Conservation (phyloP, 2,797 vertebrate species). For the Platyrinchus mystaceus region DNA sequence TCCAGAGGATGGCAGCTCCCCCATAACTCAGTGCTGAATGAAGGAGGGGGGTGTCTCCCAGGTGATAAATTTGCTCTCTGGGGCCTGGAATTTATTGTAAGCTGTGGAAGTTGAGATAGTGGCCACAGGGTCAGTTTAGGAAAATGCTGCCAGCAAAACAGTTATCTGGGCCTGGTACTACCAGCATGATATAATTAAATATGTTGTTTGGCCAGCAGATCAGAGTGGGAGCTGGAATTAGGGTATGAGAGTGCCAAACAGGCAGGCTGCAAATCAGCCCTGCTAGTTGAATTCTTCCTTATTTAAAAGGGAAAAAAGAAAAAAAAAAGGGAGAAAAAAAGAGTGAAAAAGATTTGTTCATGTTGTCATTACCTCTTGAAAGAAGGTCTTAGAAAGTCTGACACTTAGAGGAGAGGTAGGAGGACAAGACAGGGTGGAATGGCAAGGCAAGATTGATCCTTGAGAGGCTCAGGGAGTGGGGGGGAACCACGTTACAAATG, state of each 20-base stretch:
- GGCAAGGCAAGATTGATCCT: conserved; percentile 42
- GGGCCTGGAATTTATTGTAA: conserved; percentile 7
- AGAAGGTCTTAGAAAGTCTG: conserved; percentile 27
- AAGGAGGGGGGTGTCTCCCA: background rate
- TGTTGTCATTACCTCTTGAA: conserved; percentile 34
- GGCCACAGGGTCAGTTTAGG: conserved; percentile 11
- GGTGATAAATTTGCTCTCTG: conserved; percentile 27
- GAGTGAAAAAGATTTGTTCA: background rate
- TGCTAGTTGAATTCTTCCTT: background rate
- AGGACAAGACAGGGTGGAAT: background rate
- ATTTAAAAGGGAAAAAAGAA: background rate
- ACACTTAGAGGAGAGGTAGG: background rate
- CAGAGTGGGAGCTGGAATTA: conserved; percentile 28
- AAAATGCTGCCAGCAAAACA: background rate
- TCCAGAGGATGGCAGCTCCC: background rate
- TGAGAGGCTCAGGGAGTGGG: conserved; percentile 44
- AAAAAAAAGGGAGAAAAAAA: background rate
- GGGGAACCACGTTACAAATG: conserved; percentile 39
- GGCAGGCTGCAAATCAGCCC: conserved; percentile 4
- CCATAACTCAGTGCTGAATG: background rate
- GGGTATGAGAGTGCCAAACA: background rate
- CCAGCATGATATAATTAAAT: conserved; percentile 33
- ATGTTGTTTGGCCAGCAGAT: conserved; percentile 12
- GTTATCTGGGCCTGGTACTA: conserved; percentile 46
- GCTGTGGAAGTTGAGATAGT: background rate